Percentiles rank a stretch among this genome's conserved stretches.
Conservation (phyloP, 2,113 vertebrate species). For the Vireo altiloquus region DNA sequence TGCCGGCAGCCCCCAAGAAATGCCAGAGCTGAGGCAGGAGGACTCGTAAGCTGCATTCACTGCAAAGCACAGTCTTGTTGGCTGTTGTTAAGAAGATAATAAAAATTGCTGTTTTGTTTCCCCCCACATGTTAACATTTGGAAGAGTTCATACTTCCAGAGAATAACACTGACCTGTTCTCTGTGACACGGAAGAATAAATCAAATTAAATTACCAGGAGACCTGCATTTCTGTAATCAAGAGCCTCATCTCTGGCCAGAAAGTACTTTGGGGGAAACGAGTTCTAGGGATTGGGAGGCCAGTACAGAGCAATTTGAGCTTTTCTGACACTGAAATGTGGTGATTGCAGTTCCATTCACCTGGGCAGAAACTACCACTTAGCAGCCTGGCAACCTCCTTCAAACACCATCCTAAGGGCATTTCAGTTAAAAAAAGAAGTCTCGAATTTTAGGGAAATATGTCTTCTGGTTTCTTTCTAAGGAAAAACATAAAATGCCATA, state of each 20-base stretch:
- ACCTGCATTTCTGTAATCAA: neutral
- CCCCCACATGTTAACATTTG: neutral
- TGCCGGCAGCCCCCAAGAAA: neutral
- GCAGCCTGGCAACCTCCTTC: neutral
- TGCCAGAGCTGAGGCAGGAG: neutral
- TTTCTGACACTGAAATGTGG: neutral
- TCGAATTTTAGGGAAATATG: neutral
- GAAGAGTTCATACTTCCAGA: neutral
- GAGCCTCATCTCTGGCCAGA: neutral
- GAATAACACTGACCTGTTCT: neutral
- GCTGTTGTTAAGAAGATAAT: neutral
- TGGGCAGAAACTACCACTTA: neutral
- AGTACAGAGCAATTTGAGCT: neutral
- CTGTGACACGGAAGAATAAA: neutral
- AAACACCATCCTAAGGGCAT: neutral
- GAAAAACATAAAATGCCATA: neutral
- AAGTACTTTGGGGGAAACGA: neutral
- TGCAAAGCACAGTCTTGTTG: neutral
- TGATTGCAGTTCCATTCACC: neutral
- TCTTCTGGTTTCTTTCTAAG: neutral
- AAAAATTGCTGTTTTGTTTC: neutral
- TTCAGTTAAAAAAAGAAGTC: neutral
- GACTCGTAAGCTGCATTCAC: rapidly evolving
- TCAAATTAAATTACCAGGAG: neutral
- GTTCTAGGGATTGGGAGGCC: neutral